Evolutionary conservation across 1,140 invertebrate genomes (phyloP), one percentile per base, ranked within the genome.

Genomic region (Anastrepha obliqua): DNA sequence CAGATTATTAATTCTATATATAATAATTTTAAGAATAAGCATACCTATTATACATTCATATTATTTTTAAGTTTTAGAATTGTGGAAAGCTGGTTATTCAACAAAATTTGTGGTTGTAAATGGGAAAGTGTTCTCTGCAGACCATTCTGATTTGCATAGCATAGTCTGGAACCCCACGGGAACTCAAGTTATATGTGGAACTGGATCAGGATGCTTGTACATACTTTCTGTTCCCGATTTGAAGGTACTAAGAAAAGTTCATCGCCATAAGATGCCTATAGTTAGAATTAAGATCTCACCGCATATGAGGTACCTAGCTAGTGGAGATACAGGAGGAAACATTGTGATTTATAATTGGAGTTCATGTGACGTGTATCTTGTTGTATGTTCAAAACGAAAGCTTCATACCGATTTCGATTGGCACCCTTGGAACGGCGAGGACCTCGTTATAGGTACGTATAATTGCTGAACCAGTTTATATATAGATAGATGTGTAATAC

Each of bases 361-460:
- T 8, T 59, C 29, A 3, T 91, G 60, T 60, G 67, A 86, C 58
- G 67, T 89, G 0, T 78, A 87, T 60, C 39, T 88, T 4, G 64
- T 70, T 42, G 55, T 88, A 13, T 67, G 86, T 51, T 87, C 87
- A 8, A 88, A 85, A 74, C 67, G 86, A 3, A 88, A 88, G 64
- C 20, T 86, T 0, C 85, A 86, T 58, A 81, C 74, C 8, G 20
- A 89, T 15, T 91, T 93, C 13, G 92, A 93, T 67, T 93, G 92
- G 92, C 92, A 93, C 89, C 92, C 92, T 4, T 93, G 92, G 92
- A 91, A 91, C 1, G 89, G 89, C 7, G 89, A 88, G 11, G 92
- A 93, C 51, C 87, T 93, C 62, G 90, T 89, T 2, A 88, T 93
- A 64, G 90, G 92, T 93, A 89, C 90, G 91, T 81, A 55, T 7